Base-by-base conservation (phyloP, 1,140 invertebrate genomes). In the Lethrus apterus region DNA sequence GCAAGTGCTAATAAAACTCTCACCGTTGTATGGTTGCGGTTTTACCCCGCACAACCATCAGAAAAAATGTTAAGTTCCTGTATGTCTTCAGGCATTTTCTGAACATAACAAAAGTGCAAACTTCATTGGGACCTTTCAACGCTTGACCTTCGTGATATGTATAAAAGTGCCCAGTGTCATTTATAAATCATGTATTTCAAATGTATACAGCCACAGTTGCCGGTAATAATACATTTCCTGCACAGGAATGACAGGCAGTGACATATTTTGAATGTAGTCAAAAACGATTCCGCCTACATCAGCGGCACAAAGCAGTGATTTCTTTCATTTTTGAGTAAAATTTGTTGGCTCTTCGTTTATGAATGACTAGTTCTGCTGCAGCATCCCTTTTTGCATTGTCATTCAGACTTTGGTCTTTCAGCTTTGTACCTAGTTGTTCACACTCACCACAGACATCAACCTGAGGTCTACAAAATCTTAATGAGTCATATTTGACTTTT, bases 261-360 rank as follows among this genome's bases (percentile, higher is more conserved):
- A 50, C 33, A 65, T n/a, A 53, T 60, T 65, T 47, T 60, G 54
- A 54, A 64, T 64, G 43, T 52, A 64, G 52, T 64, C 62, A 46
- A 65, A 59, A 41, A 43, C 42, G 31, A 63, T 35, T 15, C 48
- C 49, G 20, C n/a, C n/a, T 55, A 21, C 17, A 24, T 21, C 51
- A 44, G 35, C 45, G 55, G 7, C 44, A 44, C 51, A 31, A 45
- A 50, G 43, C 36, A 46, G 11, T 35, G 47, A 29, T 51, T 44
- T 46, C 48, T 35, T 50, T 54, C 46, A 54, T 46, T 50, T 50
- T 53, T 38, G 31, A 54, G 49, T 54, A 55, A 47, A 59, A 60
- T 34, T 53, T 59, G 52, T 56, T 53, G 52, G 58, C 48, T 56
- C 55, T 35, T 48, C 24, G 33, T 52, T 56, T 55, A 29, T 48